Conservation (phyloP, 2,797 vertebrate genomes). For the Oreonectes daqikongensis region DNA sequence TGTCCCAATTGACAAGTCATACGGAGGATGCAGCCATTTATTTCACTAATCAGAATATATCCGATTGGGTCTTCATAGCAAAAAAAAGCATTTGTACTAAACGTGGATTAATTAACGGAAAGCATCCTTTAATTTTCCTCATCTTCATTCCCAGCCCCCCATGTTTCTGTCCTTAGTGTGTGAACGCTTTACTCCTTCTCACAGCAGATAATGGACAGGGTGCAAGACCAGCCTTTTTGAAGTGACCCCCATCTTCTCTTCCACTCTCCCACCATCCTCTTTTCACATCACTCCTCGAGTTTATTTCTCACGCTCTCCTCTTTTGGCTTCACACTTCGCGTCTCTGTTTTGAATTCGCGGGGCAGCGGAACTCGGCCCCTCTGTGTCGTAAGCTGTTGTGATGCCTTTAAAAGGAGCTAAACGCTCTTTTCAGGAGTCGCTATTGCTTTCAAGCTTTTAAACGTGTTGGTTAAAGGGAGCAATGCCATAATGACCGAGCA, state of each 20-base stretch:
- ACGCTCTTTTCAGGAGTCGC: conserved; percentile 34
- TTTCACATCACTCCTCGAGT: conserved; percentile 29
- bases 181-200: conserved; percentile 43
- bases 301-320: conserved; percentile 52
- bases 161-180: conserved; percentile 25
- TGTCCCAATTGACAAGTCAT: conserved; percentile 36
- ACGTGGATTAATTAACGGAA: conserved; percentile 25
- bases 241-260: conserved; percentile 41
- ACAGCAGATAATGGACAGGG: conserved; percentile 45
- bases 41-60: conserved; percentile 26
- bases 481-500: not conserved
- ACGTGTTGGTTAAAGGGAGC: conserved; percentile 4
- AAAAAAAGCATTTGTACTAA: conserved; percentile 9
- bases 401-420: conserved; percentile 41
- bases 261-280: conserved; percentile 26
- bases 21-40: conserved; percentile 39
- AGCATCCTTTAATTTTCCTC: not conserved
- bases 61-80: not conserved
- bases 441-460: conserved; percentile 13
- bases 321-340: conserved; percentile 36
- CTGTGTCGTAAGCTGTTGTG: conserved; percentile 28
- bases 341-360: conserved; percentile 31
- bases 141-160: conserved; percentile 13
- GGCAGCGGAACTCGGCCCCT: conserved; percentile 23
- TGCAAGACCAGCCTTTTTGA: conserved; percentile 31